A percentile compares a stretch with the other conserved stretches of the same genome.
Evolutionary conservation across 2,888 invertebrate species (phyloP).

Genomic region (Amphipoea oculea): DNA sequence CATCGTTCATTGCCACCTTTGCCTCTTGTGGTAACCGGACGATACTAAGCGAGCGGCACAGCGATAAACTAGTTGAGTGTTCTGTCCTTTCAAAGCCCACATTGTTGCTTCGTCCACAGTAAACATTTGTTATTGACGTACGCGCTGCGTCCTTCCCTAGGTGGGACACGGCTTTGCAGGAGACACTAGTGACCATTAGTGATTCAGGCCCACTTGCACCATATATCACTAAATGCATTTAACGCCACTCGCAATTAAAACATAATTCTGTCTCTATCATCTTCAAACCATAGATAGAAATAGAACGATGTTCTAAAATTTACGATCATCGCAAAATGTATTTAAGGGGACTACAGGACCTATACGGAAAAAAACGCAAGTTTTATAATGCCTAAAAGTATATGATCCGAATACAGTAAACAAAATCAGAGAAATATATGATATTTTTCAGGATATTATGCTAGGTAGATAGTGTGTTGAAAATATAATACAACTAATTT

Average conservation of each 20-base stretch:
- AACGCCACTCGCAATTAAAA: not conserved
- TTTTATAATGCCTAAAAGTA: too few species aligned
- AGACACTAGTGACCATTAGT: not conserved
- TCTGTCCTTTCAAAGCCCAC: not conserved
- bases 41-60: not conserved
- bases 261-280: not conserved
- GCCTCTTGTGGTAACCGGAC: not conserved
- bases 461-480: too few species aligned
- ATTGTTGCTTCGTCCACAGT: conserved; percentile 30
- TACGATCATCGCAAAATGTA: not conserved
- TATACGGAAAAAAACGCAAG: too few species aligned
- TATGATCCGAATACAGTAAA: too few species aligned
- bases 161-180: not conserved
- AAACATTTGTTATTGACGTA: conserved; percentile 38
- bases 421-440: too few species aligned
- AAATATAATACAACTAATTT: too few species aligned
- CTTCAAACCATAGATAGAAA: not conserved
- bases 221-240: not conserved
- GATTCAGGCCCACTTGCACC: not conserved
- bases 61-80: conserved; percentile 9
- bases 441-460: too few species aligned
- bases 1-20: not conserved
- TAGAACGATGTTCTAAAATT: not conserved
- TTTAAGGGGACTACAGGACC: too few species aligned
- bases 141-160: not conserved